Conservation (phyloP, 1,140 invertebrate genomes). For the Hycleus phaleratus region DNA sequence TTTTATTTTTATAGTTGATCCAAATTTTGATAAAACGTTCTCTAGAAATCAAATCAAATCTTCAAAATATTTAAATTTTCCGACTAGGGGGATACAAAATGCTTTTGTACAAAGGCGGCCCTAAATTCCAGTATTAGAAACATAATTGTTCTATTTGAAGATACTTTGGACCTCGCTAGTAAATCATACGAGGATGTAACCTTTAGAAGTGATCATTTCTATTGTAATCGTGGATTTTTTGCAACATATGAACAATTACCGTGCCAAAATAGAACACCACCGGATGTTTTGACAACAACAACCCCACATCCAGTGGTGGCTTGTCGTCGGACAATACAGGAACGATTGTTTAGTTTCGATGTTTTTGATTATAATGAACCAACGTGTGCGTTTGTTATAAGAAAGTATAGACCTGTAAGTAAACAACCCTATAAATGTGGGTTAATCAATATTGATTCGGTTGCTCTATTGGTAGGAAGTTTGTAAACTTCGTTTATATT, state of each 20-base stretch:
- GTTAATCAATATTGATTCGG: not conserved
- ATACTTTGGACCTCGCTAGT: constrained; percentile 2
- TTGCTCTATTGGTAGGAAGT: constrained; percentile 12
- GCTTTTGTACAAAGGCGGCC: too few species aligned
- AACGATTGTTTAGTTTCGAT: constrained; percentile 3
- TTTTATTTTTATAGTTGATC: too few species aligned
- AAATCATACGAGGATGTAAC: constrained; percentile 9
- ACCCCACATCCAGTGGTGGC: not conserved
- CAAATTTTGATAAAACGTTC: too few species aligned
- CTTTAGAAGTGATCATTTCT: constrained; percentile 10
- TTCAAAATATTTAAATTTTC: too few species aligned
- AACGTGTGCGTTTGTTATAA: constrained; percentile 3
- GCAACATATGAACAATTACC: constrained; percentile 15
- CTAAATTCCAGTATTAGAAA: too few species aligned
- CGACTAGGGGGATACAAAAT: too few species aligned
- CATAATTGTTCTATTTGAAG: too few species aligned
- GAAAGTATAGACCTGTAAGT: not conserved
- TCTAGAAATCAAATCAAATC: too few species aligned
- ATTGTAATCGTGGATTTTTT: constrained; percentile 13
- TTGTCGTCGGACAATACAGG: not conserved
- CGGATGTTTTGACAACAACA: not conserved
- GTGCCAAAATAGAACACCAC: constrained; percentile 3
- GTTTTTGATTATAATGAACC: constrained; percentile 2
- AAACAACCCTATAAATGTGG: not conserved
- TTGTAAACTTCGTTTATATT: constrained; percentile 18